Conservation (phyloP, 2,888 invertebrate species). For the Anarsia innoxiella region DNA sequence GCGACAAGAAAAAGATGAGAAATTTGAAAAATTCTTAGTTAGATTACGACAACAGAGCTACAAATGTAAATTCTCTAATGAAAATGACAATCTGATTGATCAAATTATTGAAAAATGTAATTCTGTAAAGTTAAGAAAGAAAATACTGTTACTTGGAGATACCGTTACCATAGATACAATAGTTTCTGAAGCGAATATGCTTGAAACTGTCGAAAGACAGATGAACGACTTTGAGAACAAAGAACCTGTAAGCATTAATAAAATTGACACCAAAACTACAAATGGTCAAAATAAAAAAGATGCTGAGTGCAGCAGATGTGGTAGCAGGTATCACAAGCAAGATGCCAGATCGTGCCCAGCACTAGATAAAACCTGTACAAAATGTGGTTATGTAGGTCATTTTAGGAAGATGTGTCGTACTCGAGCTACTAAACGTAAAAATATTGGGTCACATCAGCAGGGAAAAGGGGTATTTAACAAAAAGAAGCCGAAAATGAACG, state of each 20-base stretch:
- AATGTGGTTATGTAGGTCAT: constrained; percentile 17
- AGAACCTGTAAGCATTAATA: neutral
- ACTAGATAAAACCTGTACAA: constrained; percentile 7
- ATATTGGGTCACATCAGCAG: constrained; percentile 2
- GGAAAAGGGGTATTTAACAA: neutral
- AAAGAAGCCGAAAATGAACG: no score
- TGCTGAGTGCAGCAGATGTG: constrained; percentile 2
- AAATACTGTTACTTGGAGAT: constrained; percentile 18
- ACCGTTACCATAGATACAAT: constrained; percentile 17
- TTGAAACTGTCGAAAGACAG: constrained; percentile 18
- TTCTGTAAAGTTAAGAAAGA: constrained; percentile 15
- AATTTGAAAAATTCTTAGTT: no score
- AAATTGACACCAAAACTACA: neutral
- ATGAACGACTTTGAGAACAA: constrained; percentile 1
- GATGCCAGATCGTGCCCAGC: constrained; percentile 6
- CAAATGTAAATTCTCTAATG: constrained; percentile 14
- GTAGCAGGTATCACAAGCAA: neutral
- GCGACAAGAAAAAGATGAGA: no score
- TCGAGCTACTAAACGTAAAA: constrained; percentile 5
- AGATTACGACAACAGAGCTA: constrained; percentile 17
- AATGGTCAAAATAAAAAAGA: neutral
- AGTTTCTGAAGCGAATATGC: constrained; percentile 19
- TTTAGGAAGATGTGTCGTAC: constrained; percentile 15
- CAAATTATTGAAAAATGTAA: constrained; percentile 17
- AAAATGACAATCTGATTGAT: constrained; percentile 15